Evolutionary conservation across 64 coral and sea anemone species (phyloP).

Genomic region (Orbicella faveolata): DNA sequence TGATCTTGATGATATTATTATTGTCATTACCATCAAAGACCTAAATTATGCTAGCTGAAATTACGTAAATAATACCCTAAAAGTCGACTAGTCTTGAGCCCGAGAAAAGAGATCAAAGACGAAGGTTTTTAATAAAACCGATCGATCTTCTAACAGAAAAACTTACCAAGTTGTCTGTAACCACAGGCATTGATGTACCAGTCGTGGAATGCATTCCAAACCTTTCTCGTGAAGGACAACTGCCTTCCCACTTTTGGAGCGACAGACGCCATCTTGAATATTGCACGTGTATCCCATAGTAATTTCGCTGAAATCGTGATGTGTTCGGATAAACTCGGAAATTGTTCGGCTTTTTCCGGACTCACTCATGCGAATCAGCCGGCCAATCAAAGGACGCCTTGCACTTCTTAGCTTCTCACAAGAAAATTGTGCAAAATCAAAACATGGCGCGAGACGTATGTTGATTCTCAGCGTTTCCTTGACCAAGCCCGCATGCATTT

Average conservation of each 20-base stretch:
- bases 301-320: neutral
- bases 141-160: neutral
- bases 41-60: too few relatives aligned
- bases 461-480: neutral
- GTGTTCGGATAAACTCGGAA: constrained; percentile 19
- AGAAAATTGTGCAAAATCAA: constrained; percentile 62
- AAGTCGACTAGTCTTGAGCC: neutral
- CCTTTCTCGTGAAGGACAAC: constrained; percentile 74
- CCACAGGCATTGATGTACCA: constrained; percentile 97
- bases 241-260: constrained; percentile 53
- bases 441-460: constrained; percentile 60
- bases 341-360: neutral
- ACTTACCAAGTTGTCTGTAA: constrained; percentile 97
- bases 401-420: constrained; percentile 24
- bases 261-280: constrained; percentile 95
- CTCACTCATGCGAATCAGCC: constrained; percentile 16
- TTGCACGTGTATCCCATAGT: constrained; percentile 56
- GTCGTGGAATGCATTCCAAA: constrained; percentile 89
- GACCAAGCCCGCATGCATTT: constrained; percentile 8
- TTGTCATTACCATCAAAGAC: too few relatives aligned
- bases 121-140: neutral
- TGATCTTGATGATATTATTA: too few relatives aligned
- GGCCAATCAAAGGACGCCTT: constrained; percentile 70
- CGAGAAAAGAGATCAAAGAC: neutral
- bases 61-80: too few relatives aligned